Evolutionary conservation across 2,113 vertebrate genomes (phyloP).

Genomic region (Menidia beryllina): DNA sequence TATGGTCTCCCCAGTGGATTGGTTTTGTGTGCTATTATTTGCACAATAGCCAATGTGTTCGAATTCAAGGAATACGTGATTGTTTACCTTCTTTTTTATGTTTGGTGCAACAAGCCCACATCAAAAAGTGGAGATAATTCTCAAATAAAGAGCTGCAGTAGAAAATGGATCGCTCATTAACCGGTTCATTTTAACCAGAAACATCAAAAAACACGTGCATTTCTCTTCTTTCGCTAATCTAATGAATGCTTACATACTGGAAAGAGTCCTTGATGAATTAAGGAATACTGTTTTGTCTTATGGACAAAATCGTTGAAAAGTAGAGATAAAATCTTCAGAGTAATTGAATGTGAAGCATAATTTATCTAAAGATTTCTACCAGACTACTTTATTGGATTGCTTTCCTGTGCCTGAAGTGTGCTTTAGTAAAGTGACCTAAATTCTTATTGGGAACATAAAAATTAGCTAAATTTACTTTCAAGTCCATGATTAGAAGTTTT

Average conservation of each 20-base stretch:
- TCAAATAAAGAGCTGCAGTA: slow-evolving; percentile 27
- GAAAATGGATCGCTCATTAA: slow-evolving; percentile 19
- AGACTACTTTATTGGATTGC: slow-evolving; percentile 79
- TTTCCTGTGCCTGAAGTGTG: slow-evolving; percentile 76
- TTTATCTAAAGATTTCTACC: slow-evolving; percentile 80
- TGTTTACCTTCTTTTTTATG: slow-evolving; percentile 49
- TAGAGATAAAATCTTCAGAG: slow-evolving; percentile 78
- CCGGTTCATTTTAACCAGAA: slow-evolving; percentile 25
- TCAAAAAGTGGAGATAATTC: slow-evolving; percentile 23
- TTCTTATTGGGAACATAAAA: slow-evolving; percentile 63
- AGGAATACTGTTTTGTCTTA: slow-evolving; percentile 75
- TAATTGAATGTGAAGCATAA: slow-evolving; percentile 83
- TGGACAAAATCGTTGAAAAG: slow-evolving; percentile 76
- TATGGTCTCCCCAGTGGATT: slow-evolving; percentile 67
- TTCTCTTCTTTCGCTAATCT: slow-evolving; percentile 36
- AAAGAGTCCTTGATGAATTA: slow-evolving; percentile 67
- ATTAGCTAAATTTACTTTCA: slow-evolving; percentile 67
- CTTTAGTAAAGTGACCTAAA: slow-evolving; percentile 72
- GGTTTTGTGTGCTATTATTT: slow-evolving; percentile 67
- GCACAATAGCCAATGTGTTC: slow-evolving; percentile 64
- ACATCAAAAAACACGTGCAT: slow-evolving; percentile 31
- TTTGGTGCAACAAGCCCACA: slow-evolving; percentile 36
- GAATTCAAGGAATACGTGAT: slow-evolving; percentile 50
- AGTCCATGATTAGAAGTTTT: slow-evolving; percentile 54
- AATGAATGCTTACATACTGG: slow-evolving; percentile 53